A percentile compares a stretch with the other conserved stretches of the same genome.
phyloP scores from a whole-genome alignment of 1,140 invertebrate genomes.

The Papilio dardanus region DNA sequence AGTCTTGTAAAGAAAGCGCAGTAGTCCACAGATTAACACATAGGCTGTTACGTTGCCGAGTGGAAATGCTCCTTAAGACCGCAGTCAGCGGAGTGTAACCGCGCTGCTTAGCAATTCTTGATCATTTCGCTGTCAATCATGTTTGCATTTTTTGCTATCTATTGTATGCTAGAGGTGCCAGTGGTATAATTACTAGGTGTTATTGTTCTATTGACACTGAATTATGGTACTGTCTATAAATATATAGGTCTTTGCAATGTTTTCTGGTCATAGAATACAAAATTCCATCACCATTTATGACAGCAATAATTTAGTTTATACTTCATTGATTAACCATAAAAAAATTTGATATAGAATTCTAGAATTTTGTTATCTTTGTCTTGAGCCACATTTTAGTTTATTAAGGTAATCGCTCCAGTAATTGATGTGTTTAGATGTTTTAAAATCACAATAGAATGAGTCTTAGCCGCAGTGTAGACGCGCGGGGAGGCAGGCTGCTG shows the following conservation, averaged over 20 bases:
- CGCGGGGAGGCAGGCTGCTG: neutral
- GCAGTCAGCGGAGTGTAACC: constrained; percentile 1
- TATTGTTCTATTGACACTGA: constrained; percentile 9
- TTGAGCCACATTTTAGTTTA: neutral
- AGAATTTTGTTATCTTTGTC: no score
- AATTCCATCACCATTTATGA: no score
- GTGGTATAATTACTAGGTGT: neutral
- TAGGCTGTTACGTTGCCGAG: neutral
- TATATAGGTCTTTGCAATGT: neutral
- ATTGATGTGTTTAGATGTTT: neutral
- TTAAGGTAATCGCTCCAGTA: neutral
- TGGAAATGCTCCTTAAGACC: neutral
- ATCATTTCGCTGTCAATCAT: constrained; percentile 29
- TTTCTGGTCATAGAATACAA: no score
- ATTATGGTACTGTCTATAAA: neutral
- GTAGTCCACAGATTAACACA: neutral
- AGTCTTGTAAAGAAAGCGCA: neutral
- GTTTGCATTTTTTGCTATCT: constrained; percentile 1
- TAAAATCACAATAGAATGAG: neutral
- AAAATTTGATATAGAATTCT: no score
- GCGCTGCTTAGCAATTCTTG: constrained; percentile 24
- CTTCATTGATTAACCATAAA: no score
- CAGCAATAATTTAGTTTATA: no score
- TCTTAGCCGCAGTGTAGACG: neutral
- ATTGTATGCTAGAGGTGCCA: neutral